These are phyloP conservation scores for Desoria tigrina DNA, from an alignment of 2,888 invertebrate genomes.

Conservation along the genomic window DNA sequence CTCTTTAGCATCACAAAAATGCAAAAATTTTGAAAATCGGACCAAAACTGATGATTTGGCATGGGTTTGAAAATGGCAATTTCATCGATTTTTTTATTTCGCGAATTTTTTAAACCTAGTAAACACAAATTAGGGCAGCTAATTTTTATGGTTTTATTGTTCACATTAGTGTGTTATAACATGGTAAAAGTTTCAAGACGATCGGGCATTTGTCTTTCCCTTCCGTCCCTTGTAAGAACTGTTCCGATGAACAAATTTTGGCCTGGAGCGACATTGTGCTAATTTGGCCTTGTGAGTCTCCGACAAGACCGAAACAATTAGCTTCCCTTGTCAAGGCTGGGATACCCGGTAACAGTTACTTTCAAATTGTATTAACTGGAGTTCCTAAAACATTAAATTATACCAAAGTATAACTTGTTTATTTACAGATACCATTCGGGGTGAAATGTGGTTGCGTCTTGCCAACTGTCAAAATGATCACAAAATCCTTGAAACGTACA, in stretches of 20 bases:
- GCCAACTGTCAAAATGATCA: conserved; percentile 82
- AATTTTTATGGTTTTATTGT: too few species aligned
- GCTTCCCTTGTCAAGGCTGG: conserved; percentile 76
- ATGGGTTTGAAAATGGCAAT: too few species aligned
- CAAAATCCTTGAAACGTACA: conserved; percentile 87
- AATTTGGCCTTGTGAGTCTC: conserved; percentile 61
- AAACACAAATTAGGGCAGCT: too few species aligned
- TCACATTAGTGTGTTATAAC: too few species aligned
- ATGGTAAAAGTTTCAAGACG: too few species aligned
- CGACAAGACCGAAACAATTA: conserved; percentile 75
- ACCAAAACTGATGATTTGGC: too few species aligned
- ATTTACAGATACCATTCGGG: conserved; percentile 77
- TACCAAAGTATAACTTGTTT: neutral
- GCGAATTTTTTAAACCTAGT: too few species aligned
- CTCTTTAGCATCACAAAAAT: too few species aligned
- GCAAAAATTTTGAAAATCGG: too few species aligned
- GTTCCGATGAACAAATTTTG: conserved; percentile 86
- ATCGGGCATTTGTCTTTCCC: too few species aligned
- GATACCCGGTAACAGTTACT: conserved; percentile 65
- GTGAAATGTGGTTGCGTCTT: conserved; percentile 96
- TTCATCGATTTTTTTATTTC: too few species aligned
- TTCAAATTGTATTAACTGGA: neutral
- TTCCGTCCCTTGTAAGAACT: too few species aligned
- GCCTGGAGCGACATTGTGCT: conserved; percentile 88
- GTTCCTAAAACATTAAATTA: neutral